Percentiles rank a stretch among this genome's conserved stretches.
Conservation (phyloP, 2,113 vertebrate genomes). For the Pedionomus torquatus region DNA sequence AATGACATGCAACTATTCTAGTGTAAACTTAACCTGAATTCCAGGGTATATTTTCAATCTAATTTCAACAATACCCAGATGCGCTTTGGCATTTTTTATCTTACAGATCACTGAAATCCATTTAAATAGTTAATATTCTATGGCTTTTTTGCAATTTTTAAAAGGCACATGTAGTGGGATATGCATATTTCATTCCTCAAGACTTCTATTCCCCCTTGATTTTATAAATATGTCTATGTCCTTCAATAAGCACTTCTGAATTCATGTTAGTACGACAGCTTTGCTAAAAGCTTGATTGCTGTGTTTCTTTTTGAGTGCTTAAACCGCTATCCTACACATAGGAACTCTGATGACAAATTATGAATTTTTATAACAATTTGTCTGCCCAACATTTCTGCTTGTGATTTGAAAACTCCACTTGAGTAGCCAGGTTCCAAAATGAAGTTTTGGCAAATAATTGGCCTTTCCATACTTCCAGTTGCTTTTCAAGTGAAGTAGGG, state of each 20-base stretch:
- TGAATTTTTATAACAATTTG: background rate
- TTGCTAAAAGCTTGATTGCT: constrained; percentile 26
- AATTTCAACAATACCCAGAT: background rate
- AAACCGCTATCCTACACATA: background rate
- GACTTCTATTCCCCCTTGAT: background rate
- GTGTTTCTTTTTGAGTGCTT: constrained; percentile 4
- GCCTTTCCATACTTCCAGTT: background rate
- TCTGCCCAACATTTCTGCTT: background rate
- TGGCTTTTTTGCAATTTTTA: background rate
- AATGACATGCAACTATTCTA: background rate
- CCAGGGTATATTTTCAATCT: background rate
- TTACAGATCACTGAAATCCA: background rate
- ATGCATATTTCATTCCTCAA: constrained; percentile 10
- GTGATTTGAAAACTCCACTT: background rate
- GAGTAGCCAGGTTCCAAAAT: background rate
- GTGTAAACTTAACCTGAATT: background rate
- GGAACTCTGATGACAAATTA: constrained; percentile 22
- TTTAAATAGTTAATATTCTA: constrained; percentile 20
- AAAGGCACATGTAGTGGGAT: background rate
- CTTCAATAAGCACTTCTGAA: constrained; percentile 15
- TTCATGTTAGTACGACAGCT: background rate
- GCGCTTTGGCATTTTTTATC: background rate
- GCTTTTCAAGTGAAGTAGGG: background rate
- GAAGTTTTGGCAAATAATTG: background rate
- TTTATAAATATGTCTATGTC: constrained; percentile 8